A percentile compares a stretch with the other conserved stretches of the same genome.
Conservation (phyloP, 2,888 invertebrate species). For the Penaeus monodon region DNA sequence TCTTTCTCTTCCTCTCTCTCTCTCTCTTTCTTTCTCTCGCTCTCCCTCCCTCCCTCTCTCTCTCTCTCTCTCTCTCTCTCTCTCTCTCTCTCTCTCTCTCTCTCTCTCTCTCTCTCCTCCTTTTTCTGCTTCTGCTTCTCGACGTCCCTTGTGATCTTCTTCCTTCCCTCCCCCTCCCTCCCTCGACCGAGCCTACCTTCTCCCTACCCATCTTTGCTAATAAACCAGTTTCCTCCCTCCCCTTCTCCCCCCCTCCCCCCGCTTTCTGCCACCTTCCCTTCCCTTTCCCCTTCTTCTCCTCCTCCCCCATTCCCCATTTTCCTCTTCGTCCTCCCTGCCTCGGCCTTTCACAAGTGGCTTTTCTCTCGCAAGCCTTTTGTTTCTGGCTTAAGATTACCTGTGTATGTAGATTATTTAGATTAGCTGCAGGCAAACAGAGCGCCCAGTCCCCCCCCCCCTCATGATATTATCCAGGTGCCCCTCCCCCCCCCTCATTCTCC, state of each 20-base stretch:
- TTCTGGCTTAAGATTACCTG: too few relatives aligned
- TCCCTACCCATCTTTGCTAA: background rate
- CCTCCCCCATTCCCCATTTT: background rate
- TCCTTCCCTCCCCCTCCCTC: constrained; percentile 7
- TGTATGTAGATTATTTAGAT: too few relatives aligned
- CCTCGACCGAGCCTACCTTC: background rate
- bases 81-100: background rate
- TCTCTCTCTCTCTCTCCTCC: background rate
- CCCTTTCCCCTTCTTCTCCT: background rate
- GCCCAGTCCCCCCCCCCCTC: background rate
- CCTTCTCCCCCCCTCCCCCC: background rate
- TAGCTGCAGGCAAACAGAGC: background rate
- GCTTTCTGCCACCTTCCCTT: background rate
- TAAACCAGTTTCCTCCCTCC: background rate
- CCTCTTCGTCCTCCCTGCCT: background rate
- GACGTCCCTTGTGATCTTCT: background rate
- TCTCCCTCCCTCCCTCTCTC: background rate
- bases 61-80: background rate
- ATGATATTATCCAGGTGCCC: too few relatives aligned
- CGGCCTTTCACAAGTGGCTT: too few relatives aligned
- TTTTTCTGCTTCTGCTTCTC: background rate
- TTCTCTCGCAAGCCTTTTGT: too few relatives aligned
- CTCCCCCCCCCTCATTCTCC: background rate
- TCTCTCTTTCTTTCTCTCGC: background rate
- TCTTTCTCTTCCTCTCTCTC: background rate